Evolutionary conservation across 2,888 invertebrate genomes (phyloP).

Genomic region (Brenthis hecate): DNA sequence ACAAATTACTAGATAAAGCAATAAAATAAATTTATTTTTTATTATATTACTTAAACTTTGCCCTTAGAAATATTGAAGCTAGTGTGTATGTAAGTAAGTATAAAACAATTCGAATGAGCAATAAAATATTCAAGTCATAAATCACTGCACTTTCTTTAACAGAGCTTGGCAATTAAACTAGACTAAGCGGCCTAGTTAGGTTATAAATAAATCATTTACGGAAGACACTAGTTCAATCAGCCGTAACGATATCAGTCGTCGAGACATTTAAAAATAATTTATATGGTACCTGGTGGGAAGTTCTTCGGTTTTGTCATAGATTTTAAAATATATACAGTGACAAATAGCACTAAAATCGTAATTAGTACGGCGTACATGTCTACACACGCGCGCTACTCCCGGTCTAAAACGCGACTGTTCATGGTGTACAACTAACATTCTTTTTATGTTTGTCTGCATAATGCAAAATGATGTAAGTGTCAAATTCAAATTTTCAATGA

Average conservation of each 20-base stretch:
- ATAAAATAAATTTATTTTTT: too few species aligned
- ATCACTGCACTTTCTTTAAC: slow-evolving; percentile 17
- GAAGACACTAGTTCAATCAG: not conserved
- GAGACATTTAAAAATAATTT: not conserved
- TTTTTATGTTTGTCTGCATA: slow-evolving; percentile 38
- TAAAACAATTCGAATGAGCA: not conserved
- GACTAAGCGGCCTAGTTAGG: slow-evolving; percentile 8
- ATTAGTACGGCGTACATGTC: slow-evolving; percentile 42
- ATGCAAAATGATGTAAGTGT: slow-evolving; percentile 31
- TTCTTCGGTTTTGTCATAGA: slow-evolving; percentile 65
- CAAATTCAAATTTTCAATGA: slow-evolving; percentile 17
- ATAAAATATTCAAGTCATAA: not conserved
- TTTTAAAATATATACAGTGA: slow-evolving; percentile 40
- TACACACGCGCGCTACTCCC: slow-evolving; percentile 24
- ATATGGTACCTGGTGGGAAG: slow-evolving; percentile 75
- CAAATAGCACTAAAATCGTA: slow-evolving; percentile 38
- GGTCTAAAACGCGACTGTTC: slow-evolving; percentile 35
- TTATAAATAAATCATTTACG: slow-evolving; percentile 1
- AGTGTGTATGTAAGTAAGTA: too few species aligned
- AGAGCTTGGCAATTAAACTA: slow-evolving; percentile 1
- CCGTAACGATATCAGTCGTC: not conserved
- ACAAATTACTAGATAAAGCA: too few species aligned
- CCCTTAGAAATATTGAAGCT: too few species aligned
- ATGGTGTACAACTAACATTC: slow-evolving; percentile 35
- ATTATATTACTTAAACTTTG: too few species aligned